Evolutionary conservation across 2,797 vertebrate genomes (phyloP), one percentile per base, ranked within the genome.

Genomic region (Antennarius maculatus): DNA sequence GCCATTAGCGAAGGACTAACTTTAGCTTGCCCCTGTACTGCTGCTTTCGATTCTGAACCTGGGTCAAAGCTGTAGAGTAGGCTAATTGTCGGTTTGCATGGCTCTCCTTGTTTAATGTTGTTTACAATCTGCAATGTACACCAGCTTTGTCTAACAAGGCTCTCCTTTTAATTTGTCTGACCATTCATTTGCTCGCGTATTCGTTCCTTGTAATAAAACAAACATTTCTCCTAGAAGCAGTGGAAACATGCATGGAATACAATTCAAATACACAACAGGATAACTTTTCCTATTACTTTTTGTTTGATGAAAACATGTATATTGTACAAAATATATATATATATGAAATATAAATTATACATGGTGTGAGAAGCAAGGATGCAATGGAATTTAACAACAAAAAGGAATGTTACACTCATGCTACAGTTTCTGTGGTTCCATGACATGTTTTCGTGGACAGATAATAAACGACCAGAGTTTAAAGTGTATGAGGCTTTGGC

Each of bases 401-500:
- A 81, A 43, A 82, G 75, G 83, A 91, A 91, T 87, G 90, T 92
- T 86, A 90, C 81, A 88, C 87, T 92, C 84, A 47, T 91, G 89
- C 89, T 92, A 77, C 88, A 88, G 78, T 89, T 87, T 87, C 89
- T 90, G 80, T 90, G 70, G 82, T 89, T 92, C 78, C 89, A 92
- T 92, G 84, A 93, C 88, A 91, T 92, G 89, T 87, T 89, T 93
- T 91, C 92, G 92, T 94, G 92, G 89, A 94, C 89, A 93, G 89
- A 82, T 87, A 92, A 94, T 93, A 94, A 93, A 92, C 67, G 71
- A 84, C 83, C 88, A 89, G 86, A 88, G 78, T 86, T 91, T 86
- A 85, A 89, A 84, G 23, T 8, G 27, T 23, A 13, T 47, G 1
- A 27, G 9, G 2, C 15, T 42, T 53, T 41, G 55, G 5, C 3